These are phyloP conservation scores for Bufotes viridis DNA, from an alignment of 2,797 vertebrate genomes.

Conservation along the genomic window DNA sequence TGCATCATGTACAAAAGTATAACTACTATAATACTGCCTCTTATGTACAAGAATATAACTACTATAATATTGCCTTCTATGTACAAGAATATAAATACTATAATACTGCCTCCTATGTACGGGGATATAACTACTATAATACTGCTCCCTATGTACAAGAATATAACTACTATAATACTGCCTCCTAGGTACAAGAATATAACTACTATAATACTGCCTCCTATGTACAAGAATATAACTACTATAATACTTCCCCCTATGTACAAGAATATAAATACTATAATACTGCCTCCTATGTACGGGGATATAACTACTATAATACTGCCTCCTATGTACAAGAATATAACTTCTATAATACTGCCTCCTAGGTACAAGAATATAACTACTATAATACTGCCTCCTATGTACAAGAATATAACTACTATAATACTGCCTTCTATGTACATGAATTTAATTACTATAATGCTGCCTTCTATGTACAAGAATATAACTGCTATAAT, in stretches of 20 bases:
- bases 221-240: neutral
- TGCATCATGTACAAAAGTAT: neutral
- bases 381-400: conserved; percentile 1
- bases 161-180: neutral
- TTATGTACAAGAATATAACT: conserved; percentile 4
- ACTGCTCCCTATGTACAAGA: neutral
- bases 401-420: neutral
- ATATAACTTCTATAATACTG: conserved; percentile 19
- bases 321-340: neutral
- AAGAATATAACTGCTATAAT: conserved; percentile 13
- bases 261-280: conserved; percentile 2
- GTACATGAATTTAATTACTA: neutral
- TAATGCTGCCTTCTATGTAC: neutral
- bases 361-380: neutral
- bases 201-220: neutral
- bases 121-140: neutral
- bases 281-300: neutral
- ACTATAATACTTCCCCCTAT: too few relatives aligned
- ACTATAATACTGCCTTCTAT: conserved; percentile 1
- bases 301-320: neutral
- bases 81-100: neutral
- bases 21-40: neutral
- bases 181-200: neutral
- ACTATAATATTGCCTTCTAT: conserved; percentile 5
- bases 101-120: neutral